phyloP scores from a whole-genome alignment of 2,113 vertebrate species.

The Lampris megalopsis region DNA sequence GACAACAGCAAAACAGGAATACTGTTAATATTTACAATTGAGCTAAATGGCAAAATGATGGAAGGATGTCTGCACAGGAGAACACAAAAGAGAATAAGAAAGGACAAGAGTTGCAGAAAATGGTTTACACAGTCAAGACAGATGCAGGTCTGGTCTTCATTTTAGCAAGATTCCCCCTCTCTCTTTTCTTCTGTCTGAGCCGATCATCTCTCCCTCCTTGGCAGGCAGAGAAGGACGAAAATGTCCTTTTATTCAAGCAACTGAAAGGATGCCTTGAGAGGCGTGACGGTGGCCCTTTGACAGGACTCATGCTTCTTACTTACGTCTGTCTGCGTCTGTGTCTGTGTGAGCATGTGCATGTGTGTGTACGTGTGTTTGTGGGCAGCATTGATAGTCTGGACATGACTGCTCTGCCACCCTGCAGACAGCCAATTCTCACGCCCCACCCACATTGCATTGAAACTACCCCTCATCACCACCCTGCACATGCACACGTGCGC shows the following conservation, averaged over 20 bases:
- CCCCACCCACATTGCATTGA: slow-evolving; percentile 35
- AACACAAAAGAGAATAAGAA: background rate
- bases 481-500: slow-evolving; percentile 31
- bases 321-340: slow-evolving; percentile 34
- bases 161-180: slow-evolving; percentile 7
- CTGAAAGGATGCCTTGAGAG: slow-evolving; percentile 61
- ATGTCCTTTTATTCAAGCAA: slow-evolving; percentile 50
- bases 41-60: slow-evolving; percentile 24
- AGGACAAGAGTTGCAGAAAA: too few species aligned
- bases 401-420: slow-evolving; percentile 49
- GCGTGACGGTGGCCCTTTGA: slow-evolving; percentile 53
- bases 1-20: slow-evolving; percentile 8
- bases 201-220: slow-evolving; percentile 62
- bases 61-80: background rate
- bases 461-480: slow-evolving; percentile 16
- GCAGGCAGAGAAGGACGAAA: slow-evolving; percentile 51
- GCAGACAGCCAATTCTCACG: slow-evolving; percentile 75
- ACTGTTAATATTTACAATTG: slow-evolving; percentile 3
- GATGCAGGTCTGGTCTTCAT: slow-evolving; percentile 18
- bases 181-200: slow-evolving; percentile 30
- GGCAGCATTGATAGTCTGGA: slow-evolving; percentile 66
- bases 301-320: slow-evolving; percentile 39
- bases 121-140: background rate
- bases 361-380: slow-evolving; percentile 22
- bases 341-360: slow-evolving; percentile 15